Evolutionary conservation across 1,140 invertebrate species (phyloP).

Genomic region (Cydia amplana): DNA sequence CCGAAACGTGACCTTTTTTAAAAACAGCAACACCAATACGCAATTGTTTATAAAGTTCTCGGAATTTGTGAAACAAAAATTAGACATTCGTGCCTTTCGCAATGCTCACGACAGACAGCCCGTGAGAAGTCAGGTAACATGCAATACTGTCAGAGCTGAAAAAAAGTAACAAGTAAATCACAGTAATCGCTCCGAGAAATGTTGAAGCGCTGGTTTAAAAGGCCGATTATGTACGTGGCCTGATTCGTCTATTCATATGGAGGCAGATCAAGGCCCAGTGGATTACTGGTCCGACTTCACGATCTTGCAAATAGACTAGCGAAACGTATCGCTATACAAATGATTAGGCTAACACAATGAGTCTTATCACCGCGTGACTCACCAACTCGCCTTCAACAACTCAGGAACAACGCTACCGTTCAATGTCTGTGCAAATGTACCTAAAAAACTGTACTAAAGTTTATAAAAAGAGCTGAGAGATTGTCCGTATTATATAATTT

Average conservation of each 20-base stretch:
- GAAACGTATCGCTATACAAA: conserved; percentile 21
- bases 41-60: conserved; percentile 24
- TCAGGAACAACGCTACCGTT: not conserved
- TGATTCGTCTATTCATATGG: conserved; percentile 25
- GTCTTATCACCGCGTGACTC: conserved; percentile 30
- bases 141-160: conserved; percentile 9
- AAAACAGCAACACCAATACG: not conserved
- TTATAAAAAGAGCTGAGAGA: not conserved
- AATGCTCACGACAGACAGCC: conserved; percentile 17
- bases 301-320: conserved; percentile 30
- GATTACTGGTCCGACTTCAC: conserved; percentile 25
- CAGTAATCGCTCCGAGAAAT: conserved; percentile 22
- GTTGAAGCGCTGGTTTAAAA: not conserved
- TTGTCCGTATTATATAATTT: conserved; percentile 2
- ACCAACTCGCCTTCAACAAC: conserved; percentile 1
- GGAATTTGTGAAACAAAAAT: conserved; percentile 27
- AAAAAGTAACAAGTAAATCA: conserved; percentile 23
- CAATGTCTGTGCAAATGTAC: not conserved
- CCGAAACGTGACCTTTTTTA: conserved; percentile 31
- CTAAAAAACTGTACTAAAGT: not conserved
- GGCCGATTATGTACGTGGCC: not conserved
- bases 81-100: conserved; percentile 28
- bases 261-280: conserved; percentile 8
- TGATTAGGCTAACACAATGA: conserved; percentile 29
- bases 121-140: conserved; percentile 27